Base-by-base conservation (phyloP, 2,113 vertebrate genomes). In the Triplophysa tibetana region DNA sequence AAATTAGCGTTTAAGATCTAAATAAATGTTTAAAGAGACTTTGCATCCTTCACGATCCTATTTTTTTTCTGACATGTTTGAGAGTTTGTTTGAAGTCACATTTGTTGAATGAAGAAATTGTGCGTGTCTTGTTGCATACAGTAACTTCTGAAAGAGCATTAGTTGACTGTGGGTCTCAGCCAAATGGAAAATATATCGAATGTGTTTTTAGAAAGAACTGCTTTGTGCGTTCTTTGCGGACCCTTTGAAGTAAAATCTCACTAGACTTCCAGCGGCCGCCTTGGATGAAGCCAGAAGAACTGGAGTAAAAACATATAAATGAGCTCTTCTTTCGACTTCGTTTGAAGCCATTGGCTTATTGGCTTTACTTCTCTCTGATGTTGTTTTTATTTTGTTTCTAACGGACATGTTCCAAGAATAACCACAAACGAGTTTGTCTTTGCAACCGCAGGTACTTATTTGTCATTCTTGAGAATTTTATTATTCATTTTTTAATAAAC, bases 241-340 rank as follows among this genome's bases (percentile, higher is more conserved):
- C 75, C 24, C 62, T 77, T 77, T 77, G 61, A 77, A 65, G 45
- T 77, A 54, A 65, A 77, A 54, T 65, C 62, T 75, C 60, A 48
- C n/a, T n/a, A 75, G 73, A 64, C 58, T 65, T 64, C 26, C 75
- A 77, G 62, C 52, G 75, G 62, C 52, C 7, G 69, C 26, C 54
- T 56, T 33, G 69, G 50, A 24, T 4, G 24, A 38, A 65, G 61
- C 45, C 2, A 29, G 41, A 62, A 48, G 62, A 65, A 52, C 43
- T 23, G 62, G 43, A 76, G n/a, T 48, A n/a, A 21, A 65, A 38
- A 12, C 24, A 77, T 19, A 74, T 74, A 74, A 43, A 74, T 69
- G 21, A 61, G 21, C 54, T 60, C 54, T 58, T 29, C 54, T 21
- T 58, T 58, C n/a, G 54, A 41, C n/a, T 43, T 61, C 41, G 7